Percentiles rank a stretch among this genome's conserved stretches.
phyloP scores from a whole-genome alignment of 2,888 invertebrate species.

The Drosophila dives region DNA sequence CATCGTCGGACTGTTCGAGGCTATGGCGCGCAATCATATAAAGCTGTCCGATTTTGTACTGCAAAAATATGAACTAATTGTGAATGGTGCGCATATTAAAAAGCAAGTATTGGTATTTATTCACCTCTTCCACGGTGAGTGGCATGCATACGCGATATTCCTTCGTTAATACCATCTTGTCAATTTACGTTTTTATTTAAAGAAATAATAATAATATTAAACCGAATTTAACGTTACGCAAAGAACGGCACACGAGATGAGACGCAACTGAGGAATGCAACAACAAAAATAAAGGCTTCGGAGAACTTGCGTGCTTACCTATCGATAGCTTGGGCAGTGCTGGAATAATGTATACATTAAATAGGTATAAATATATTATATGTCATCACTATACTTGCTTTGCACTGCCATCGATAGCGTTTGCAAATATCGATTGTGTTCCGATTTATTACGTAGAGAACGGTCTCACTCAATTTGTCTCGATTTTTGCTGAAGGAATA shows the following conservation, averaged over 20 bases:
- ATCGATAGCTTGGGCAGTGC: slow-evolving; percentile 32
- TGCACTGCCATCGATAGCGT: background rate
- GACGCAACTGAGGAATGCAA: slow-evolving; percentile 42
- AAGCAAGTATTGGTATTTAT: slow-evolving; percentile 8
- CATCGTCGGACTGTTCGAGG: slow-evolving; percentile 94
- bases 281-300: slow-evolving; percentile 38
- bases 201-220: slow-evolving; percentile 15
- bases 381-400: slow-evolving; percentile 9
- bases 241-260: slow-evolving; percentile 46
- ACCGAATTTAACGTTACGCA: slow-evolving; percentile 64
- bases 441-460: background rate
- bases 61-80: slow-evolving; percentile 44
- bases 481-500: slow-evolving; percentile 16
- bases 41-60: slow-evolving; percentile 96
- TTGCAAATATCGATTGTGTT: slow-evolving; percentile 2
- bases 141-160: slow-evolving; percentile 98
- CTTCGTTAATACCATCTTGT: slow-evolving; percentile 91
- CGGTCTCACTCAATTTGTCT: slow-evolving; percentile 37
- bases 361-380: background rate
- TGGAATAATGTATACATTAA: no score
- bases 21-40: slow-evolving; percentile 98
- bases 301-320: slow-evolving; percentile 19
- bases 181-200: slow-evolving; percentile 6
- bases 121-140: slow-evolving; percentile 95
- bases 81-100: background rate